These are phyloP conservation scores for Paedocypris micromegethes DNA, from an alignment of 2,797 vertebrate species.

Conservation along the genomic window DNA sequence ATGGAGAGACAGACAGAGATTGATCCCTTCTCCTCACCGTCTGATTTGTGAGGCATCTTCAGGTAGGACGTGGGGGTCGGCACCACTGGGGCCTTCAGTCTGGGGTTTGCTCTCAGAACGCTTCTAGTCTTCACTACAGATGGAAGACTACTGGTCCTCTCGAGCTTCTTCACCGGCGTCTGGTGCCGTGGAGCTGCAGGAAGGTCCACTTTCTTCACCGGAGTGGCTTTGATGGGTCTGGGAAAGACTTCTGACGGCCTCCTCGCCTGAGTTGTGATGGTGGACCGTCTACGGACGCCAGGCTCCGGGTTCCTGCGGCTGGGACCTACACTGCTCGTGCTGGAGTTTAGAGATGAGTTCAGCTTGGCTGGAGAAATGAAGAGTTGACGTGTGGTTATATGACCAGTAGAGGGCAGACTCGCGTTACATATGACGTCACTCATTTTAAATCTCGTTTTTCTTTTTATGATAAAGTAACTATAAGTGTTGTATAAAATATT, in stretches of 20 bases:
- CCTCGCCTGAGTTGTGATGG: slow-evolving; percentile 53
- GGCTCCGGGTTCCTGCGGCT: slow-evolving; percentile 36
- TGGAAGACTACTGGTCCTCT: slow-evolving; percentile 49
- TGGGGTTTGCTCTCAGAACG: slow-evolving; percentile 55
- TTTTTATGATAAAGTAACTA: not conserved
- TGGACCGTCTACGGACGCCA: slow-evolving; percentile 45
- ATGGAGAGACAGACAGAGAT: not conserved
- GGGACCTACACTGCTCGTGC: slow-evolving; percentile 45
- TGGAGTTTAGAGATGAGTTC: slow-evolving; percentile 59
- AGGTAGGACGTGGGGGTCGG: slow-evolving; percentile 53
- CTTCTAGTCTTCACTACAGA: slow-evolving; percentile 47
- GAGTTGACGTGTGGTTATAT: not conserved
- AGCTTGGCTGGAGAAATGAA: slow-evolving; percentile 57
- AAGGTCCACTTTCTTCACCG: slow-evolving; percentile 51
- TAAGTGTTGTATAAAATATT: too few relatives aligned
- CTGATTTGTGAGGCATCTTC: slow-evolving; percentile 44
- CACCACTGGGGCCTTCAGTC: slow-evolving; percentile 50
- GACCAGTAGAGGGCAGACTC: slow-evolving; percentile 16
- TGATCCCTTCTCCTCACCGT: slow-evolving; percentile 56
- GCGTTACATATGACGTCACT: not conserved
- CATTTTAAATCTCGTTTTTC: not conserved
- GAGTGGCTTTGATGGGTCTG: slow-evolving; percentile 51
- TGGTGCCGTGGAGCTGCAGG: slow-evolving; percentile 42
- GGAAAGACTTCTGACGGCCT: slow-evolving; percentile 46
- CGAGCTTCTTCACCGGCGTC: slow-evolving; percentile 53